phyloP scores from a whole-genome alignment of 2,113 vertebrate genomes.

The Chiloscyllium plagiosum region DNA sequence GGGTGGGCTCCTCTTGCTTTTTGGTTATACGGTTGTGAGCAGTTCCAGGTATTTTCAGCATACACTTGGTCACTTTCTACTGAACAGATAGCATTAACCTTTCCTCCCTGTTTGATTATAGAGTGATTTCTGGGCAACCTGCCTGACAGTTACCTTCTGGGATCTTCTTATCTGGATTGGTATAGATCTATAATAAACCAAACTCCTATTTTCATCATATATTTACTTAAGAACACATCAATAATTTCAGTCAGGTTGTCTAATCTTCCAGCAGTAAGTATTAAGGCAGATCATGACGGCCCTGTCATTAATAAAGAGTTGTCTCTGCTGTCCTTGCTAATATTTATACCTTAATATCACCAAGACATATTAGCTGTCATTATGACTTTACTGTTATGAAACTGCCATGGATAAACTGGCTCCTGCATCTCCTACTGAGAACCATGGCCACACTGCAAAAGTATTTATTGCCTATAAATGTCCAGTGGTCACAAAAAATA shows the following conservation, averaged over 20 bases:
- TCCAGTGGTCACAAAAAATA: not conserved
- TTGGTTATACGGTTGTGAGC: not conserved
- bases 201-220: not conserved
- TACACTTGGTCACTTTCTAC: not conserved
- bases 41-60: not conserved
- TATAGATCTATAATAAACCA: not conserved
- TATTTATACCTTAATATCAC: not conserved
- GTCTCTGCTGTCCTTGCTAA: not conserved
- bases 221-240: not conserved
- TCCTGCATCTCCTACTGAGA: not conserved
- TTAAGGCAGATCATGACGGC: not conserved
- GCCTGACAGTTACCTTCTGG: not conserved
- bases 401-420: not conserved
- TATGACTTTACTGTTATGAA: not conserved
- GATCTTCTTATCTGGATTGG: not conserved
- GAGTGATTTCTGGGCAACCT: not conserved
- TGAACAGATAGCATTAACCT: not conserved
- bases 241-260: not conserved
- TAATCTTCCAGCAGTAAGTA: not conserved
- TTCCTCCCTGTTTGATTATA: not conserved
- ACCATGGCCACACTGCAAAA: not conserved
- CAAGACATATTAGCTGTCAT: not conserved
- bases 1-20: no score
- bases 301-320: not conserved
- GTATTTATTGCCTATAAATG: not conserved